Percentiles rank a stretch among this genome's conserved stretches.
Conservation (phyloP, 1,140 invertebrate species). For the Tyrophagus putrescentiae region DNA sequence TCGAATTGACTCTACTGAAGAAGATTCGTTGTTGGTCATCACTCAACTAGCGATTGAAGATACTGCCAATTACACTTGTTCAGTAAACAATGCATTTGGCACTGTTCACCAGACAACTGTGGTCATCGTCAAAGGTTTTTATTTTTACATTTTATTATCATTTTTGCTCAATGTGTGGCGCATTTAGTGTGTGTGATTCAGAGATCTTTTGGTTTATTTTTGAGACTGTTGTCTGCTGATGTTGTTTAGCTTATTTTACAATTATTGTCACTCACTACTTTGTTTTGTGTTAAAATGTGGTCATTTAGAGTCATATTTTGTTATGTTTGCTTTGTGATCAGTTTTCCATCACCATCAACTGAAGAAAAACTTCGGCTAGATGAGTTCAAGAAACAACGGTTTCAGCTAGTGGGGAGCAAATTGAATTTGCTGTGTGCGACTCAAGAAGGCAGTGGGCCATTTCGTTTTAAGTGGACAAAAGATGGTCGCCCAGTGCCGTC, state of each 20-base stretch:
- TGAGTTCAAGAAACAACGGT: no score
- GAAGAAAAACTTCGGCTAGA: no score
- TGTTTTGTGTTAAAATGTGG: neutral
- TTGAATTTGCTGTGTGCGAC: neutral
- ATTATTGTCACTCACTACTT: neutral
- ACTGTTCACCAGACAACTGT: neutral
- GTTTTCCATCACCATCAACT: neutral
- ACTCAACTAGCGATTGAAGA: no score
- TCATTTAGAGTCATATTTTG: neutral
- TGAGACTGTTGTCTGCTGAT: neutral
- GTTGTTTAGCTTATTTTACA: no score
- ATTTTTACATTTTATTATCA: no score
- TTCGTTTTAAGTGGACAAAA: neutral
- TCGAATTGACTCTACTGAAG: no score
- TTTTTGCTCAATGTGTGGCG: no score
- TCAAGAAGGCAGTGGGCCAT: no score
- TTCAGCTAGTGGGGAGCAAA: neutral
- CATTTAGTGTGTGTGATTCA: neutral
- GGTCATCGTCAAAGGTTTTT: neutral
- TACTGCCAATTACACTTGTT: no score
- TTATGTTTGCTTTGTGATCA: neutral
- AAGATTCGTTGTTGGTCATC: no score
- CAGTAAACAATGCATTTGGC: no score
- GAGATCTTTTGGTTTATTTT: neutral
- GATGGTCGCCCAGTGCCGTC: neutral